Base-by-base conservation (phyloP, 2,888 invertebrate species). In the Vannuccia rotundouncinata region DNA sequence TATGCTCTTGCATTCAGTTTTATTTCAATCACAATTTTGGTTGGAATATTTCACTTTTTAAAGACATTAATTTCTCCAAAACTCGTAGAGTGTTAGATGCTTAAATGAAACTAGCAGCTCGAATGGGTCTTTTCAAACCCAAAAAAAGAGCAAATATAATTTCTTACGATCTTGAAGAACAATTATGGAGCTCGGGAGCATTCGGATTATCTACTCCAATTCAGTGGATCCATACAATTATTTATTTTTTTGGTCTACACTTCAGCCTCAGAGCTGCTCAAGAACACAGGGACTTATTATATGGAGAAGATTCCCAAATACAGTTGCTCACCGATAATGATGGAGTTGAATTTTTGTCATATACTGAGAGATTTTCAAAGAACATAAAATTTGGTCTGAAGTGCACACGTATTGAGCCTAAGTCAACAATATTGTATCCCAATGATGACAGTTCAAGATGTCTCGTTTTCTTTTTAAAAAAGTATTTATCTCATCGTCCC, bases 201-300 rank as follows among this genome's bases (percentile, higher is more conserved):
- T 66, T 66, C 66, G 66, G 66, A 66, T 66, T 27, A 66, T 66
- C 66, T 22, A 66, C 25, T 66, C 66, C 25, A 66, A 66, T 66
- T 66, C 66, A 66, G 66, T 66, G 13, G 66, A 66, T 5, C 66
- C 10, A 66, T 22, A 66, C 66, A 22, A 45, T 45, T 66, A 66
- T 66, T 66, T 66, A n/a, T 66, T 66, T 66, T n/a, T 66, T 66
- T 66, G 66, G 66, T 66, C 66, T 66, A 66, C 66, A 66, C 66
- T 66, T 66, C 66, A 66, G 66, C 66, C 5, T 22, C 66, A 66
- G 66, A 66, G 66, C 66, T 66, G 66, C 66, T 66, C 66, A 66
- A 66, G 22, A 66, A 66, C 66, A 66, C 66, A 66, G 66, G 66
- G 5, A 66, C 66, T 66, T 66, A 66, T 66, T 66, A 66, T 66